These are phyloP conservation scores for Sebastes miniatus DNA, from an alignment of 2,797 vertebrate genomes.

Conservation along the genomic window DNA sequence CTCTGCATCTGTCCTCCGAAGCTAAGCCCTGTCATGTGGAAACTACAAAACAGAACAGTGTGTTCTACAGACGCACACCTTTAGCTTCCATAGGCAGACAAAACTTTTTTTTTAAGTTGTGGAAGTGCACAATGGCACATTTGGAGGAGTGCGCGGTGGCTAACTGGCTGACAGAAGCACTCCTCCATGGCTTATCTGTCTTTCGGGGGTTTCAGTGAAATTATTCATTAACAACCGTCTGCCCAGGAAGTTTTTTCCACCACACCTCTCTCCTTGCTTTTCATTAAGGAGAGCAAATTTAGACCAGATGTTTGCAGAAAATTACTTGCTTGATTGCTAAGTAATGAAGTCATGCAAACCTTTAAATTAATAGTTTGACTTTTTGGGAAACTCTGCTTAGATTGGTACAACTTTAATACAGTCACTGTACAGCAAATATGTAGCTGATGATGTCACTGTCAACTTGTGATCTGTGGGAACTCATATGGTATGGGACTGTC, in stretches of 20 bases:
- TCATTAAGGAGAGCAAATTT: not conserved
- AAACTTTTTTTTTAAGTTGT: not conserved
- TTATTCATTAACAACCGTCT: not conserved
- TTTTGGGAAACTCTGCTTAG: not conserved
- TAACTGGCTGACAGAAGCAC: not conserved
- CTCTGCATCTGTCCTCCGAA: not conserved
- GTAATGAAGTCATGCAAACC: not conserved
- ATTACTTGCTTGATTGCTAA: not conserved
- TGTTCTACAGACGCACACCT: constrained; percentile 4
- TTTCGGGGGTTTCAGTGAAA: not conserved
- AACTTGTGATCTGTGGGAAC: too few relatives aligned
- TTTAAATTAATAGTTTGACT: not conserved
- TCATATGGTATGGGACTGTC: too few relatives aligned
- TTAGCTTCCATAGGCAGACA: not conserved
- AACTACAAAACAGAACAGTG: constrained; percentile 14
- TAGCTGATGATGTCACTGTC: too few relatives aligned
- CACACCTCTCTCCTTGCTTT: not conserved
- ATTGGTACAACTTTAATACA: not conserved
- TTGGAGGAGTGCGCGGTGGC: not conserved
- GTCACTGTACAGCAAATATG: too few relatives aligned
- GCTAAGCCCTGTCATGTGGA: not conserved
- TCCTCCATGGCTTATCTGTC: not conserved
- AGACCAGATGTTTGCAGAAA: not conserved
- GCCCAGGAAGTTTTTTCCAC: not conserved
- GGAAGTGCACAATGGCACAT: constrained; percentile 16